Conservation (phyloP, 1,140 invertebrate species). For the Polyergus mexicanus region DNA sequence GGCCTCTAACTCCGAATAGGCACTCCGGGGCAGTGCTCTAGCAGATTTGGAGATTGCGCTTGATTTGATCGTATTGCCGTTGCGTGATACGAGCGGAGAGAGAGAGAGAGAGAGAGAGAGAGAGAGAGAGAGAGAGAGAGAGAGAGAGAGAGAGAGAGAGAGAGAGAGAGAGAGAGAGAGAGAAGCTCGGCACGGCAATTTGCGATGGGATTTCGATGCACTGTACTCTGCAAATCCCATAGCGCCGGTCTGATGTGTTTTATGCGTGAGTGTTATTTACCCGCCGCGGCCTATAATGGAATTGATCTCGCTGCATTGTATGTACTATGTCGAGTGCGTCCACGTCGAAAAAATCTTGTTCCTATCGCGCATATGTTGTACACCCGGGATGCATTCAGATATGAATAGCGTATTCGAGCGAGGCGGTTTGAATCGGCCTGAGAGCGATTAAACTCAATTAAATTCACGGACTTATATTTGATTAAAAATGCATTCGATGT, state of each 20-base stretch:
- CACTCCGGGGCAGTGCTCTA: slow-evolving; percentile 41
- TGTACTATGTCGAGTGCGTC: slow-evolving; percentile 51
- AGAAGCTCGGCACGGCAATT: slow-evolving; percentile 38
- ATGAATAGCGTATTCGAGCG: slow-evolving; percentile 45
- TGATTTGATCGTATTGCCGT: slow-evolving; percentile 62
- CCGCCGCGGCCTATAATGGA: slow-evolving; percentile 60
- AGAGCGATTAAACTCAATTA: slow-evolving; percentile 52
- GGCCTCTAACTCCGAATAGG: slow-evolving; percentile 60
- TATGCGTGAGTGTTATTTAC: slow-evolving; percentile 64
- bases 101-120: neutral
- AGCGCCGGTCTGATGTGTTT: slow-evolving; percentile 60
- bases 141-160: neutral
- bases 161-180: neutral
- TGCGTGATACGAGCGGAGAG: slow-evolving; percentile 1
- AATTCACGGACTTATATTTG: slow-evolving; percentile 36
- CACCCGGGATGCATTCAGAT: slow-evolving; percentile 37
- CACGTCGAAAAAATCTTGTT: slow-evolving; percentile 57
- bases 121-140: neutral
- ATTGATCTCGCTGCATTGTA: slow-evolving; percentile 61
- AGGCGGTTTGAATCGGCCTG: slow-evolving; percentile 28
- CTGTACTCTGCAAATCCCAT: slow-evolving; percentile 55
- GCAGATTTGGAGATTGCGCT: slow-evolving; percentile 71
- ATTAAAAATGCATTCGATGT: slow-evolving; percentile 25
- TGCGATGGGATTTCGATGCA: slow-evolving; percentile 57
- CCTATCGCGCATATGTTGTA: slow-evolving; percentile 52